Evolutionary conservation across 2,113 vertebrate species (phyloP), one percentile per base, ranked within the genome.

Genomic region (Burhinus oedicnemus): DNA sequence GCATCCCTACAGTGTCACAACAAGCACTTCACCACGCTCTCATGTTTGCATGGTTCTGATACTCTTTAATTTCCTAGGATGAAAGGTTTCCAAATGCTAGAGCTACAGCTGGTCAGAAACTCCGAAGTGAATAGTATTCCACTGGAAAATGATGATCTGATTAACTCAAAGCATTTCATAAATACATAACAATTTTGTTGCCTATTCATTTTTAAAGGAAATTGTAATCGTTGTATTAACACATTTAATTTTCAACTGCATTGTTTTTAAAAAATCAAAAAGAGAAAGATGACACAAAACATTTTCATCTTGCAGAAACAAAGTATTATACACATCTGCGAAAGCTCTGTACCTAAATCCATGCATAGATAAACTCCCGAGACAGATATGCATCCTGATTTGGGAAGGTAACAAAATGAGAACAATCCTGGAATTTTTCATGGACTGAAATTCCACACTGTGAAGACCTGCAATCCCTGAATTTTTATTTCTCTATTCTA

Each of bases 201-300:
- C 70, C 49, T 89, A 30, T 23, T 81, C 20, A 68, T 87, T 78
- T 70, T 64, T 52, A 66, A 38, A 71, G 61, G 69, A 79, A 96
- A 71, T 55, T 15, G 29, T 64, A 51, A 64, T 47, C 8, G 23
- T 36, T 57, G 34, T 32, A 23, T 72, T 44, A 57, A 45, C 26
- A 61, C 1, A 2, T 42, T 83, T 66, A 27, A 44, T 78, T 94
- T 81, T 89, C 64, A 74, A 11, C n/a, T 6, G 27, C 34, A 7
- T 65, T 66, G 27, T 57, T 79, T 68, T 55, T 5, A 25, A 60
- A 80, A 88, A 40, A 44, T 18, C 30, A 40, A 15, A 47, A 75
- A 29, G 26, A 68, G 16, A 18, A 66, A 64, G 42, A 18, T 65
- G 52, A 32, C 38, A 65, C 0, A 0, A 71, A 72, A 45, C 5